These are phyloP conservation scores for Recurvirostra avosetta DNA, from an alignment of 2,113 vertebrate species.

Conservation along the genomic window DNA sequence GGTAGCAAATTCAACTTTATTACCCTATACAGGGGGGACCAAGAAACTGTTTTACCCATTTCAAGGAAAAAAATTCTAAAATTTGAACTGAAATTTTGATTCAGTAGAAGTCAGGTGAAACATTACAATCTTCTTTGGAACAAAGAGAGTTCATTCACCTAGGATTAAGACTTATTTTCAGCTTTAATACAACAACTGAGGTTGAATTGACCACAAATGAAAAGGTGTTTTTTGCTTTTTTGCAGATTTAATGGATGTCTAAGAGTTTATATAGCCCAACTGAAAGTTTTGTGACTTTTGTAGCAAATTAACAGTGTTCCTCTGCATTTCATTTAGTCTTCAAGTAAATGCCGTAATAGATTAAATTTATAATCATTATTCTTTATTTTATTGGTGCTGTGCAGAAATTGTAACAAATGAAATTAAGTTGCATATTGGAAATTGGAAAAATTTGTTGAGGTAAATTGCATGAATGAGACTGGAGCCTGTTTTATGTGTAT, in stretches of 20 bases:
- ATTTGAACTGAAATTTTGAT: not conserved
- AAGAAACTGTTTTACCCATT: not conserved
- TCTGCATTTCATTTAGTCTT: not conserved
- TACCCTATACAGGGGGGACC: not conserved
- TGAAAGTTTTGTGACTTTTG: not conserved
- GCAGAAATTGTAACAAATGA: not conserved
- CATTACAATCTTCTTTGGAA: not conserved
- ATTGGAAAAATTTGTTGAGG: not conserved
- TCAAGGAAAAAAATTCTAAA: not conserved
- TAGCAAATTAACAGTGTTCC: not conserved
- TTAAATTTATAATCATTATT: not conserved
- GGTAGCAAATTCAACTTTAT: not conserved
- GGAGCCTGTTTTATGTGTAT: not conserved
- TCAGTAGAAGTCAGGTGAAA: not conserved
- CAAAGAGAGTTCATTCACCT: not conserved
- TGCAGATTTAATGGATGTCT: not conserved
- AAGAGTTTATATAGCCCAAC: not conserved
- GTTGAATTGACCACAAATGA: not conserved
- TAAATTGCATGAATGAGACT: not conserved
- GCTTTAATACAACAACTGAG: not conserved
- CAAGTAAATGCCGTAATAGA: not conserved
- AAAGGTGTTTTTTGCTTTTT: not conserved
- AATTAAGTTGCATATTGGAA: not conserved
- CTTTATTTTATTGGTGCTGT: not conserved
- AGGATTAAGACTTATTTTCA: not conserved